phyloP scores from a whole-genome alignment of 2,888 invertebrate genomes.

The Crocallis elinguaria region DNA sequence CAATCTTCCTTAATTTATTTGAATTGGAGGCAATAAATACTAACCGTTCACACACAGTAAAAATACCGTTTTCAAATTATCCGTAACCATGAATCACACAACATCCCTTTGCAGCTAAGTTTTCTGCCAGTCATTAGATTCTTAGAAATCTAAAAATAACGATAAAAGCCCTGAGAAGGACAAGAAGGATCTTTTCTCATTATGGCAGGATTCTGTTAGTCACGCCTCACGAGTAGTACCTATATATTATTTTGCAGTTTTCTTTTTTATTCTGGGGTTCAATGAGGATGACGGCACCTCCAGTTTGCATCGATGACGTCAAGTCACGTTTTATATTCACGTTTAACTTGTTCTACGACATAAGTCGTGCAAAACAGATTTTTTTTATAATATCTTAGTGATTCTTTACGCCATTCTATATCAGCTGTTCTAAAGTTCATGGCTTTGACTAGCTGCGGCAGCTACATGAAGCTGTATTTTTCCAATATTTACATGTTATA shows the following conservation, averaged over 20 bases:
- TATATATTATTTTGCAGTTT: neutral
- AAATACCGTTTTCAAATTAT: constrained; percentile 12
- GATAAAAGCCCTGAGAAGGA: too few species aligned
- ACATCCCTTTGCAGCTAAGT: too few species aligned
- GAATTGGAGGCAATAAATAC: constrained; percentile 17
- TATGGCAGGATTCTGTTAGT: too few species aligned
- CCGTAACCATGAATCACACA: neutral
- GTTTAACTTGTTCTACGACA: constrained; percentile 13
- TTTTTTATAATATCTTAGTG: constrained; percentile 3
- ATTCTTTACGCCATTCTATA: constrained; percentile 6
- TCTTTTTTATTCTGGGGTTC: neutral
- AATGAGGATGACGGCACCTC: constrained; percentile 20
- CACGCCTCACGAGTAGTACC: too few species aligned
- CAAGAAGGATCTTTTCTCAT: too few species aligned
- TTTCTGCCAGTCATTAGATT: too few species aligned
- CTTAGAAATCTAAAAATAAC: too few species aligned
- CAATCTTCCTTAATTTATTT: constrained; percentile 1
- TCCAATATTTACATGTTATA: too few species aligned
- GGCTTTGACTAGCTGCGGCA: constrained; percentile 4
- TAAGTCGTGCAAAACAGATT: constrained; percentile 7
- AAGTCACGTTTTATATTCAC: constrained; percentile 45
- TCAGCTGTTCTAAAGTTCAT: constrained; percentile 26
- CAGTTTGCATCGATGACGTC: constrained; percentile 40
- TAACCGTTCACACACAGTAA: constrained; percentile 1
- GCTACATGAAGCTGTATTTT: neutral